Base-by-base conservation (phyloP, 2,888 invertebrate species). In the Melitaea athalia region DNA sequence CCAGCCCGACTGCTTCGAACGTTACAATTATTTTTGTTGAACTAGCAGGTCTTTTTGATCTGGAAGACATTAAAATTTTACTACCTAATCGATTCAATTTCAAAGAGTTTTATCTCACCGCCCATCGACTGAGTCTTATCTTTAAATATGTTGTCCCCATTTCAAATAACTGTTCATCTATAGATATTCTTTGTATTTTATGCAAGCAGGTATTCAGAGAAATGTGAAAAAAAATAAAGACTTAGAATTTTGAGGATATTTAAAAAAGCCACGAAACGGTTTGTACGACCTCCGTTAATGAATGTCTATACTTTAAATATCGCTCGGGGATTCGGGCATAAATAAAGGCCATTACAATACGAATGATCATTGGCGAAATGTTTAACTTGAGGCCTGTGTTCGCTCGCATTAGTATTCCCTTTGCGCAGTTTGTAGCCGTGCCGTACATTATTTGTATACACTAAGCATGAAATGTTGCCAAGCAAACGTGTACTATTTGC, bases 391-490 rank as follows among this genome's bases (percentile, higher is more conserved):
- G 80, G 81, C 80, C 76, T 78, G 79, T 81, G 77, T 81, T 79
- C 74, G 78, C 82, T 83, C 83, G 82, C 84, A 87, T 85, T 85
- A 85, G 85, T 86, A 88, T 91, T 89, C 89, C 86, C 88, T 89
- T 88, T 88, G 85, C 87, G 82, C 85, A 85, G 88, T 88, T 88
- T 85, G 87, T 87, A 87, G 84, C 86, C 81, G 83, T 79, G 80
- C 86, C 86, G 85, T 87, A 88, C 90, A 89, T 89, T 91, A 92
- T 91, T 92, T 92, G 91, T 91, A 89, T 88, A 91, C 89, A 88
- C 88, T 92, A 92, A 92, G 92, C 89, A 91, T 92, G 92, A 92
- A 91, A 91, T 92, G 91, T 92, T 90, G 90, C 90, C 91, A 90
- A 92, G 91, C 91, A 92, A 91, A 91, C 91, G 88, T 87, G 90